Evolutionary conservation across 2,888 invertebrate genomes (phyloP).

Genomic region (Sepiola atlantica): DNA sequence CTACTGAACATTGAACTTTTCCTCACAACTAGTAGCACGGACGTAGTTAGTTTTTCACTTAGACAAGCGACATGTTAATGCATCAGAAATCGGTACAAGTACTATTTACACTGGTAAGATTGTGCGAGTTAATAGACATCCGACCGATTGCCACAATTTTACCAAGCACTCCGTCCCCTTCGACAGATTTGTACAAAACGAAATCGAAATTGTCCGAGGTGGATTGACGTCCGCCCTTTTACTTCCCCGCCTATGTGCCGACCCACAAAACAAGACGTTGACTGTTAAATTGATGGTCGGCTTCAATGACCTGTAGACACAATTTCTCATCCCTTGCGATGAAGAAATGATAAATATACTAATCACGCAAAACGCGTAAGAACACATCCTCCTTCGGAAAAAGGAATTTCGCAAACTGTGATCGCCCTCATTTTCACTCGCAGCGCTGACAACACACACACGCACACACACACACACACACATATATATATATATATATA

Average conservation of each 20-base stretch:
- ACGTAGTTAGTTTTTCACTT: background rate
- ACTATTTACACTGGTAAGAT: background rate
- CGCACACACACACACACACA: background rate
- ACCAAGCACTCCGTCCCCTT: background rate
- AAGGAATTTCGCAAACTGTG: background rate
- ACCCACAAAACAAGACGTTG: background rate
- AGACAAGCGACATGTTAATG: background rate
- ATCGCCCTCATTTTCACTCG: background rate
- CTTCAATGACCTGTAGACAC: conserved; percentile 12
- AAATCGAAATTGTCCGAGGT: background rate
- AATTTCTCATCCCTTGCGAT: background rate
- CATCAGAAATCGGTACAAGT: conserved; percentile 1
- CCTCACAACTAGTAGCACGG: background rate
- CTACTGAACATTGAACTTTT: background rate
- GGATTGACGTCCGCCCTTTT: background rate
- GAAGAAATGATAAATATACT: background rate
- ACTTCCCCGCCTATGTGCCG: background rate
- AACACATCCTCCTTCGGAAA: background rate
- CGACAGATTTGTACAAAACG: background rate
- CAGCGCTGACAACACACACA: background rate
- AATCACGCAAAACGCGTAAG: background rate
- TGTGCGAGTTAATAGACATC: conserved; percentile 32
- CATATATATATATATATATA: background rate
- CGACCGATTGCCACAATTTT: background rate
- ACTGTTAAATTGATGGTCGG: background rate